These are phyloP conservation scores for Opisthograptis luteolata DNA, from an alignment of 2,888 invertebrate species.

Conservation along the genomic window DNA sequence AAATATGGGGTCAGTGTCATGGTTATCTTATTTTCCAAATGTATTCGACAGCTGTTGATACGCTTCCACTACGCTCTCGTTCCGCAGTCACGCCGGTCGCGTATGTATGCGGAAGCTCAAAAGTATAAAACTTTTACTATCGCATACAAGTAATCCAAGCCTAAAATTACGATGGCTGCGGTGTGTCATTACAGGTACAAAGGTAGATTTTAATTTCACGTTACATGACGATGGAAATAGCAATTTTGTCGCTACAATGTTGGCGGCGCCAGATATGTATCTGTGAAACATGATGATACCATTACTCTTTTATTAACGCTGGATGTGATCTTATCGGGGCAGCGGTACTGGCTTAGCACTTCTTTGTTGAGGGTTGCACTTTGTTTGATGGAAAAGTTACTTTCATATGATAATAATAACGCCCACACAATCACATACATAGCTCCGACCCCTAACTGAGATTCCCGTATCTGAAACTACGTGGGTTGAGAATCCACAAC, in stretches of 20 bases:
- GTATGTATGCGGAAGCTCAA: neutral
- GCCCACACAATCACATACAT: too few species aligned
- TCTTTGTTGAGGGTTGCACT: slow-evolving; percentile 16
- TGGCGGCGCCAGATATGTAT: slow-evolving; percentile 41
- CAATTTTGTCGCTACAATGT: slow-evolving; percentile 51
- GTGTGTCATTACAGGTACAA: slow-evolving; percentile 46
- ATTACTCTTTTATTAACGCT: slow-evolving; percentile 46
- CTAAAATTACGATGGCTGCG: slow-evolving; percentile 37
- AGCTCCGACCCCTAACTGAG: too few species aligned
- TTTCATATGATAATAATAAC: too few species aligned
- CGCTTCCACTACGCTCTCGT: too few species aligned
- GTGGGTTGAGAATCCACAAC: too few species aligned
- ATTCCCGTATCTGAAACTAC: too few species aligned
- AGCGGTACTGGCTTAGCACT: slow-evolving; percentile 12
- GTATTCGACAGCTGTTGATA: too few species aligned
- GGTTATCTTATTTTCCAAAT: too few species aligned
- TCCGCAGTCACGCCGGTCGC: too few species aligned
- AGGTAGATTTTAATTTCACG: slow-evolving; percentile 47
- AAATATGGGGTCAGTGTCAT: too few species aligned
- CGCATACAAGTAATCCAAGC: slow-evolving; percentile 34
- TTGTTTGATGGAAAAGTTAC: neutral
- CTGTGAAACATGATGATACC: slow-evolving; percentile 45
- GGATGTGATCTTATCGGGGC: slow-evolving; percentile 30
- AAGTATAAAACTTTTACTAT: slow-evolving; percentile 10
- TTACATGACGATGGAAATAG: slow-evolving; percentile 42